Evolutionary conservation across 2,888 invertebrate genomes (phyloP).

Genomic region (Eristalis pertinax): DNA sequence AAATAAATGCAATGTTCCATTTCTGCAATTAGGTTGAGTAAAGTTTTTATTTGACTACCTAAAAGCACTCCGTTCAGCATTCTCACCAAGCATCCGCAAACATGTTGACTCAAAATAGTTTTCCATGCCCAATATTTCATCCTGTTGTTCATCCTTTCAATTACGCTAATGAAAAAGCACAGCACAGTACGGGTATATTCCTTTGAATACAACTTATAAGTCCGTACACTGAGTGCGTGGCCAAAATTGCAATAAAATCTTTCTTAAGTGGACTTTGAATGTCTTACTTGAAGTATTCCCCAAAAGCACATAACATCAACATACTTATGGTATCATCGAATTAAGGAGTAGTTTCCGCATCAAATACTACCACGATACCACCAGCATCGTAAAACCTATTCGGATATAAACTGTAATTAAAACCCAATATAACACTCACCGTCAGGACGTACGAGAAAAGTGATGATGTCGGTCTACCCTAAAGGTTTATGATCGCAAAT

Average conservation of each 20-base stretch:
- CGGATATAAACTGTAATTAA: constrained; percentile 47
- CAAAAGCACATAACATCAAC: not conserved
- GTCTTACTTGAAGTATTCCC: not conserved
- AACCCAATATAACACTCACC: constrained; percentile 26
- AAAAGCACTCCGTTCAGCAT: too few species aligned
- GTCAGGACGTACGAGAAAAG: not conserved
- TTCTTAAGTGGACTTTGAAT: not conserved
- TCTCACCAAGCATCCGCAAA: too few species aligned
- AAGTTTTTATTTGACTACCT: too few species aligned
- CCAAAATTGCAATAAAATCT: not conserved
- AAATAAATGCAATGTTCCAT: too few species aligned
- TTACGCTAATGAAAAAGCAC: not conserved
- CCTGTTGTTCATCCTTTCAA: not conserved
- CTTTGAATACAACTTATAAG: not conserved
- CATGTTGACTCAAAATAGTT: not conserved
- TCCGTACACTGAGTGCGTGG: not conserved
- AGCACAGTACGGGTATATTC: not conserved
- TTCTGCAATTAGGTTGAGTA: too few species aligned
- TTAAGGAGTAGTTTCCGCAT: constrained; percentile 2
- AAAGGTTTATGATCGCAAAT: constrained; percentile 29
- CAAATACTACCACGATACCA: not conserved
- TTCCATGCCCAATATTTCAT: not conserved
- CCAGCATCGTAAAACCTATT: constrained; percentile 14
- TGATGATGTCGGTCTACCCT: constrained; percentile 12
- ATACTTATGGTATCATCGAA: not conserved